These are phyloP conservation scores for Salvelinus alpinus DNA, from an alignment of 2,113 vertebrate genomes.

Conservation along the genomic window DNA sequence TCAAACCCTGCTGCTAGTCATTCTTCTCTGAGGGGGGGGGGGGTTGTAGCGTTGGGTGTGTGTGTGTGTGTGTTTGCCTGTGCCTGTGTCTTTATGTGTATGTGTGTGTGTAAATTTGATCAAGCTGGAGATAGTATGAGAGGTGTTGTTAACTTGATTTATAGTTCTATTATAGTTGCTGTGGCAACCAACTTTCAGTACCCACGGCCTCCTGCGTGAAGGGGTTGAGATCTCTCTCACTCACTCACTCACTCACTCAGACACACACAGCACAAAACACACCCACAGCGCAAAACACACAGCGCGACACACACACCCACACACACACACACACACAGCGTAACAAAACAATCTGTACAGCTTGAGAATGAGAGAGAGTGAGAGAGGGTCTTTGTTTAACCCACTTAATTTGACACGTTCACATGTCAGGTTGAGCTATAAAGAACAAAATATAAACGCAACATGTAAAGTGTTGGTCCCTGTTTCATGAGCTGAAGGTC, in stretches of 20 bases:
- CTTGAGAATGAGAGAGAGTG: too few species aligned
- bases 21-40: slow-evolving; percentile 5
- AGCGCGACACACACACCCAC: background rate
- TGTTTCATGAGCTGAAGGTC: too few species aligned
- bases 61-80: too few species aligned
- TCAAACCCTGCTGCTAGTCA: slow-evolving; percentile 11
- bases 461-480: too few species aligned
- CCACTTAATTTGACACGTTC: background rate
- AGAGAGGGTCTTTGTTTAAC: background rate
- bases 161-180: slow-evolving; percentile 79
- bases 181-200: slow-evolving; percentile 68
- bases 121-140: slow-evolving; percentile 74
- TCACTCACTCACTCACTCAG: background rate
- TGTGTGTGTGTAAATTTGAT: slow-evolving; percentile 68
- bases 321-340: background rate
- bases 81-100: too few species aligned
- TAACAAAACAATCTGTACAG: background rate
- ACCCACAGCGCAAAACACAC: background rate
- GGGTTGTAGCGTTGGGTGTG: background rate
- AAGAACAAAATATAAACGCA: too few species aligned
- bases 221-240: slow-evolving; percentile 34
- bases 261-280: background rate
- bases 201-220: slow-evolving; percentile 43
- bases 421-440: background rate
- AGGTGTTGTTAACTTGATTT: slow-evolving; percentile 78